phyloP scores from a whole-genome alignment of 2,888 invertebrate species.

The Alcis repandata region DNA sequence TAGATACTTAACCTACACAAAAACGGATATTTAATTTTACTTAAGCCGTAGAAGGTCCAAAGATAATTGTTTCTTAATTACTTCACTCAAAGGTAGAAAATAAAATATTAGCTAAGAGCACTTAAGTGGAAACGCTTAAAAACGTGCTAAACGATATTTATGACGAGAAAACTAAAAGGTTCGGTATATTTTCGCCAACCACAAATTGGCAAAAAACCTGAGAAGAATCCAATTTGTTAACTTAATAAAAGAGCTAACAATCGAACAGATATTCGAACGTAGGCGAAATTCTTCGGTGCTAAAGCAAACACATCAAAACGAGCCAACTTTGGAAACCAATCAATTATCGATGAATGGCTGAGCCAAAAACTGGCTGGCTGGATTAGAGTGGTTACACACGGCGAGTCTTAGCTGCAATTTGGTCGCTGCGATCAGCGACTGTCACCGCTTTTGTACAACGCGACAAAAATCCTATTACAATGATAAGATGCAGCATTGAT shows the following conservation, averaged over 20 bases:
- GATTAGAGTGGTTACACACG: background rate
- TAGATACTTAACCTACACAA: background rate
- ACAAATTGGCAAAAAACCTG: conserved; percentile 18
- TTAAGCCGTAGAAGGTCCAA: background rate
- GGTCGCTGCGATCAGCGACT: too few relatives aligned
- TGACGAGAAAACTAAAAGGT: conserved; percentile 11
- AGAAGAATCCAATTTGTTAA: conserved; percentile 14
- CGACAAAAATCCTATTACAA: too few relatives aligned
- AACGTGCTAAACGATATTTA: conserved; percentile 9
- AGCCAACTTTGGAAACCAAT: conserved; percentile 26
- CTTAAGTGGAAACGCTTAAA: conserved; percentile 4
- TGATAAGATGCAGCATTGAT: too few relatives aligned
- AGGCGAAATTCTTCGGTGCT: conserved; percentile 14
- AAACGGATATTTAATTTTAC: background rate
- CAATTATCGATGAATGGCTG: conserved; percentile 18
- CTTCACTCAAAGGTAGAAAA: background rate
- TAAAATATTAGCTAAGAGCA: background rate
- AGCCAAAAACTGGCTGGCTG: background rate
- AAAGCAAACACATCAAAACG: conserved; percentile 29
- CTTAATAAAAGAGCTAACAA: conserved; percentile 19
- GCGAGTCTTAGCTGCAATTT: too few relatives aligned
- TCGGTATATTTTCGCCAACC: conserved; percentile 5
- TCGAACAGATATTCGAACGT: conserved; percentile 2
- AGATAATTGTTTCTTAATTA: conserved; percentile 5
- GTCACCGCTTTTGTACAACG: too few relatives aligned